Conservation (phyloP, 2,888 invertebrate species). For the Lithophane leautieri region DNA sequence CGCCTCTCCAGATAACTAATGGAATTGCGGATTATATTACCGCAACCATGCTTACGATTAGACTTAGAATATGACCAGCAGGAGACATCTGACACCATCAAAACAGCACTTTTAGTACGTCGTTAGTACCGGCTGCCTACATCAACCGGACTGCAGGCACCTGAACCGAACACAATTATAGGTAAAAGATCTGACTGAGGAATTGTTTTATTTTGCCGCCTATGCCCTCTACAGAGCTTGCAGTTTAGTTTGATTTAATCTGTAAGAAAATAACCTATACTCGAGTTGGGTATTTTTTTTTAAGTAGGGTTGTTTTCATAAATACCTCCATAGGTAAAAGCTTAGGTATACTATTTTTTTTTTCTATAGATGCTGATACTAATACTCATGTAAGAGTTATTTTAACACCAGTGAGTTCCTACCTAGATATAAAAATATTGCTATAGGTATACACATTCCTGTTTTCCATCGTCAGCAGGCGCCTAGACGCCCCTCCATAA, state of each 20-base stretch:
- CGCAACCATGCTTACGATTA: constrained; percentile 64
- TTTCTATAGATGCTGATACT: background rate
- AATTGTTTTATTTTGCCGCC: constrained; percentile 9
- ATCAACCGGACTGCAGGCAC: constrained; percentile 41
- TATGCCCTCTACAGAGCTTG: constrained; percentile 7
- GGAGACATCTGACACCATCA: constrained; percentile 66
- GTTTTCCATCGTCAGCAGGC: constrained; percentile 74
- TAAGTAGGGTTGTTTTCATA: too few relatives aligned
- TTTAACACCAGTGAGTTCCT: background rate
- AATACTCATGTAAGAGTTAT: background rate
- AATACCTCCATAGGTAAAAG: background rate
- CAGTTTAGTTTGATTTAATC: background rate
- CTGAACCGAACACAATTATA: constrained; percentile 33
- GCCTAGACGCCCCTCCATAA: constrained; percentile 87
- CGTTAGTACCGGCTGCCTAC: constrained; percentile 51
- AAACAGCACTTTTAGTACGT: constrained; percentile 55
- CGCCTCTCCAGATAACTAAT: constrained; percentile 72
- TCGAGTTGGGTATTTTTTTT: too few relatives aligned
- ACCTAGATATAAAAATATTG: constrained; percentile 14
- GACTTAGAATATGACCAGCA: constrained; percentile 60
- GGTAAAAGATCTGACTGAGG: constrained; percentile 1
- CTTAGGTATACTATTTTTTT: background rate
- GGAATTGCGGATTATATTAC: constrained; percentile 75
- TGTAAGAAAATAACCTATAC: background rate
- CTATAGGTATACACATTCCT: constrained; percentile 53